Base-by-base conservation (phyloP, 23 tunicate species). In the Styela clava region DNA sequence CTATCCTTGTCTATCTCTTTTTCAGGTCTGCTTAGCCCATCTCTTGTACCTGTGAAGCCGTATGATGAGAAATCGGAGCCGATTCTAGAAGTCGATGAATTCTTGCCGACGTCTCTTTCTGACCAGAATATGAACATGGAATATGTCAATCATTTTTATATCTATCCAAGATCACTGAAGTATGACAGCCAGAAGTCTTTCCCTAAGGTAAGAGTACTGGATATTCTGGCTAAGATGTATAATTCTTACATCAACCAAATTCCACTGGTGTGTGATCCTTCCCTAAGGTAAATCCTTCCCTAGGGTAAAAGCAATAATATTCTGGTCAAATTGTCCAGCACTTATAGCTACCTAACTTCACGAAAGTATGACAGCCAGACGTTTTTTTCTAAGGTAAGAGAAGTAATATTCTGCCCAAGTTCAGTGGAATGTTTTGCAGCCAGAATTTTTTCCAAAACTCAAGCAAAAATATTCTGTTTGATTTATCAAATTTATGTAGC, bases 151-250 rank as follows among this genome's bases (percentile, higher is more conserved):
- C 98, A 93, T 74, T 85, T 83, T 65, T 93, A 93, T 35, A 62
- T 93, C 52, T 93, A 93, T 63, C 98, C 98, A 32, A 84, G 79
- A 37, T 73, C 79, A 0, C 85, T 91, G 63, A 87, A 91, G 52
- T 91, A 91, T 52, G 91, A 83, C 79, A 86, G 79, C 35, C 97
- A 91, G 69, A 91, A 91, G 70, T 65, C 91, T 3, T 91, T 91
- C 29, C 61, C 91, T 0, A 91, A 91, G 86, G 97, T 86, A 30
- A 74, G 83, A 23, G 20, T 18, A 25, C 24, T 24, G 18, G 18
- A 56, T n/a, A n/a, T n/a, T n/a, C n/a, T n/a, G n/a, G n/a, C n/a
- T n/a, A n/a, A n/a, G n/a, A n/a, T n/a, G n/a, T n/a, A n/a, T n/a
- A n/a, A n/a, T n/a, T n/a, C n/a, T n/a, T n/a, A n/a, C n/a, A n/a